Evolutionary conservation across 2,113 vertebrate species (phyloP).

Genomic region (Malurus alboscapulatus): DNA sequence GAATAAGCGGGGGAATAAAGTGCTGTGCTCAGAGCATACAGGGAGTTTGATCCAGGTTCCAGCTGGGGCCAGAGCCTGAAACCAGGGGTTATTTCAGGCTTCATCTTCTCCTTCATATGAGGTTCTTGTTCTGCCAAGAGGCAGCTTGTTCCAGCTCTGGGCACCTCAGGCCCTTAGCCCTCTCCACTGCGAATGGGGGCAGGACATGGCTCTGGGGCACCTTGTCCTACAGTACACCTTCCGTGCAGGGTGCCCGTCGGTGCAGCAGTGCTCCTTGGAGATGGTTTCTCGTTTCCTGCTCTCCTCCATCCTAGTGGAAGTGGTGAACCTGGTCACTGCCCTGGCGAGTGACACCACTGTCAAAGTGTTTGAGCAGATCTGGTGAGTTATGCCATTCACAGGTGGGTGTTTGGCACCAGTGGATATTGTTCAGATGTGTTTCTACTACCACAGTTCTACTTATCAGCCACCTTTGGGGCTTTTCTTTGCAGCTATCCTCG

Average conservation of each 20-base stretch:
- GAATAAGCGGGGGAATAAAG: not conserved
- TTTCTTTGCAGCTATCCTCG: conserved; percentile 69
- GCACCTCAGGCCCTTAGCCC: not conserved
- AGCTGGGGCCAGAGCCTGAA: not conserved
- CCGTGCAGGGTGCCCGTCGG: conserved; percentile 85
- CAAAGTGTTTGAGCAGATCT: conserved; percentile 87
- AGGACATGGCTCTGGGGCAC: not conserved
- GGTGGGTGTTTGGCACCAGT: not conserved
- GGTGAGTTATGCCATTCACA: conserved; percentile 47
- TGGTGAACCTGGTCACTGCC: conserved; percentile 84
- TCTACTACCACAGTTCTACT: not conserved
- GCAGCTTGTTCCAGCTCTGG: not conserved
- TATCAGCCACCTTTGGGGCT: not conserved
- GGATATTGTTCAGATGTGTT: not conserved
- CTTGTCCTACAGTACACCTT: not conserved
- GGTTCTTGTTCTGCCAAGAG: not conserved
- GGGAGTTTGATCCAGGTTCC: not conserved
- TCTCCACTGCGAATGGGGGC: not conserved
- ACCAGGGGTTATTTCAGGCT: not conserved
- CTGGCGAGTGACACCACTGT: conserved; percentile 89
- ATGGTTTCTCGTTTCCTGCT: conserved; percentile 92
- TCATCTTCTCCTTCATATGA: accelerated
- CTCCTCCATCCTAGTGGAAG: conserved; percentile 86
- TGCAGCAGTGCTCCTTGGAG: conserved; percentile 86
- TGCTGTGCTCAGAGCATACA: not conserved